phyloP scores from a whole-genome alignment of 2,888 invertebrate species.

The Elmis aenea region DNA sequence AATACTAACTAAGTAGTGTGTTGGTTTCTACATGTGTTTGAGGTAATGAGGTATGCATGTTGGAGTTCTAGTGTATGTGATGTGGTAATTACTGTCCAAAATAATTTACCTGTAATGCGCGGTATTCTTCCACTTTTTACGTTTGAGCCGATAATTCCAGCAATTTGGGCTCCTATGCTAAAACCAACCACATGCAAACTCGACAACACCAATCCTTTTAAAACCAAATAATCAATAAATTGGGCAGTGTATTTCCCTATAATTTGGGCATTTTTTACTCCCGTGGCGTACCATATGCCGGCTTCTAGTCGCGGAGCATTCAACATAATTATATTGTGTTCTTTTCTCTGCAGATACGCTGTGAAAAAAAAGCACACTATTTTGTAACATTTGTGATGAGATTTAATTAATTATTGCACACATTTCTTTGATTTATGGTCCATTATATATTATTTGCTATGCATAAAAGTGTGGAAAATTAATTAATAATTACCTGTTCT shows the following conservation, averaged over 20 bases:
- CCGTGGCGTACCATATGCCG: constrained; percentile 59
- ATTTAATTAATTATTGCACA: too few relatives aligned
- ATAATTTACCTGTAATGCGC: constrained; percentile 51
- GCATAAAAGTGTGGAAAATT: too few relatives aligned
- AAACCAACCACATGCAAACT: constrained; percentile 57
- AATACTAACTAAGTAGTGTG: background rate
- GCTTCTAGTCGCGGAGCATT: constrained; percentile 55
- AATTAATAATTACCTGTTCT: constrained; percentile 47
- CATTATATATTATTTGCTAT: too few relatives aligned
- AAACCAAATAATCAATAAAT: constrained; percentile 57
- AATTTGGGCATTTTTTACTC: constrained; percentile 54
- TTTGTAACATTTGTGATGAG: too few relatives aligned
- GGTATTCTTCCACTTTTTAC: constrained; percentile 52
- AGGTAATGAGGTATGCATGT: too few relatives aligned
- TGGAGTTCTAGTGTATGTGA: too few relatives aligned
- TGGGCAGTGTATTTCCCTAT: constrained; percentile 55
- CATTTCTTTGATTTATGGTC: too few relatives aligned
- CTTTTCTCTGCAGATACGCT: constrained; percentile 55
- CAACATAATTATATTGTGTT: constrained; percentile 56
- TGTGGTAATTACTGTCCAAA: constrained; percentile 1
- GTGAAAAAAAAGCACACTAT: constrained; percentile 16
- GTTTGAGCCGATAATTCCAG: constrained; percentile 57
- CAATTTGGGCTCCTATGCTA: constrained; percentile 60
- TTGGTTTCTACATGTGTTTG: too few relatives aligned
- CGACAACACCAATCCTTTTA: constrained; percentile 52